phyloP scores from a whole-genome alignment of 1,140 invertebrate species.

The Caenorhabditis tropicalis region DNA sequence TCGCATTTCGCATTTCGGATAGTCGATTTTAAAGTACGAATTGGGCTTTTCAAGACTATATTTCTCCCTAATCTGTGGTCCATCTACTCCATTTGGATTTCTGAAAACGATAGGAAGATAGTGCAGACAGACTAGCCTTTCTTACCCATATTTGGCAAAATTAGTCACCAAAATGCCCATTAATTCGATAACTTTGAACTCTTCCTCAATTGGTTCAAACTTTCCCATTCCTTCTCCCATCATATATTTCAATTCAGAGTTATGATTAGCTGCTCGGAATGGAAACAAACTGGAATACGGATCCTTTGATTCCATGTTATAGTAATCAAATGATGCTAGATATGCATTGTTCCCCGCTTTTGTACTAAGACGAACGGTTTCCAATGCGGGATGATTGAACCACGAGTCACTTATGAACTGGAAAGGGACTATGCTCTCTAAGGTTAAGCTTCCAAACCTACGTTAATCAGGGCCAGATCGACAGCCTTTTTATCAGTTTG shows the following conservation, averaged over 20 bases:
- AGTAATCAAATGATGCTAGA: slow-evolving; percentile 55
- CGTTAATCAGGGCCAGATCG: background rate
- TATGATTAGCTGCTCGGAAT: slow-evolving; percentile 61
- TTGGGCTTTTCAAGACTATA: background rate
- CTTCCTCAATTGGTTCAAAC: slow-evolving; percentile 46
- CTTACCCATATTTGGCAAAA: slow-evolving; percentile 64
- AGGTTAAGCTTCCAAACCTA: background rate
- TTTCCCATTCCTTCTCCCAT: slow-evolving; percentile 57
- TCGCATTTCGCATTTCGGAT: background rate
- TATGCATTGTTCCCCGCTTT: background rate
- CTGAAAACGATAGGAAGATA: background rate
- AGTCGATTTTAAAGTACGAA: background rate
- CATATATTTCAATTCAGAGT: slow-evolving; percentile 58
- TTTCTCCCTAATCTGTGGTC: background rate
- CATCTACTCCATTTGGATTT: background rate
- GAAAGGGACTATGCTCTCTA: too few species aligned
- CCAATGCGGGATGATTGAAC: background rate
- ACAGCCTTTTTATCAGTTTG: background rate
- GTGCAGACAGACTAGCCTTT: too few species aligned
- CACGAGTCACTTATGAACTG: slow-evolving; percentile 7
- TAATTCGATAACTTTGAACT: slow-evolving; percentile 53
- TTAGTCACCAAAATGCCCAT: slow-evolving; percentile 55
- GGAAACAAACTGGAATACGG: background rate
- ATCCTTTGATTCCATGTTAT: background rate
- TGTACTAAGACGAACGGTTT: background rate